Evolutionary conservation across 2,888 invertebrate species (phyloP), one percentile per base, ranked within the genome.

Genomic region (Dusona sp.): DNA sequence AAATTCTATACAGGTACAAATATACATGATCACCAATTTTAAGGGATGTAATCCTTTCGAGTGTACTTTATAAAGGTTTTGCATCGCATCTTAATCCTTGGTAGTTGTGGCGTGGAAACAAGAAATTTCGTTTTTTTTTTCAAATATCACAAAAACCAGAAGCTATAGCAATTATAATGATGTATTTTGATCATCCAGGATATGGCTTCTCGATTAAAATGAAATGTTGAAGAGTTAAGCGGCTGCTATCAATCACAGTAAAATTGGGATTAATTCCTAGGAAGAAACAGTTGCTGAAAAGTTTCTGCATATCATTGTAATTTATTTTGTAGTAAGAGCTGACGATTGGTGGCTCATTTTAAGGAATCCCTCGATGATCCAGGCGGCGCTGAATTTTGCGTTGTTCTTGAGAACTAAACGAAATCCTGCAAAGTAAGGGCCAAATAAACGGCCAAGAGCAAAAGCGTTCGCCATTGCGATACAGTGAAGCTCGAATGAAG

Each of bases 391-490:
- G 25, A 4, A 13, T 25, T 25, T 11, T 11, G 13, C 1, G 13
- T 57, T 4, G 57, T 57, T 57, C 57, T 25, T 11, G 4, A 42
- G 25, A 45, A 64, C 61, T 61, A 51, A 67, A 51, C 33, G 67
- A 79, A 75, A 70, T 81, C 9, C 13, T 29, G 29, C 16, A 70
- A 73, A 75, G 65, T 38, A 9, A 19, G 57, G 65, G 65, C 72
- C 61, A 79, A 42, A 70, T 77, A 77, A 81, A 86, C 68, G 79
- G 73, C 54, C 87, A 84, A 65, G 83, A 81, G 64, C 38, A 70
- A 57, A 68, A 75, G 65, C 45, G 42, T 72, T 64, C 25, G 61
- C 2, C 29, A 16, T 61, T 61, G 29, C 4, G 61, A 29, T 61
- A 13, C 16, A 61, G 61, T 6, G 25, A 61, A 29, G 13, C 6